Conservation (phyloP, 1,140 invertebrate genomes). For the Idris sp. region DNA sequence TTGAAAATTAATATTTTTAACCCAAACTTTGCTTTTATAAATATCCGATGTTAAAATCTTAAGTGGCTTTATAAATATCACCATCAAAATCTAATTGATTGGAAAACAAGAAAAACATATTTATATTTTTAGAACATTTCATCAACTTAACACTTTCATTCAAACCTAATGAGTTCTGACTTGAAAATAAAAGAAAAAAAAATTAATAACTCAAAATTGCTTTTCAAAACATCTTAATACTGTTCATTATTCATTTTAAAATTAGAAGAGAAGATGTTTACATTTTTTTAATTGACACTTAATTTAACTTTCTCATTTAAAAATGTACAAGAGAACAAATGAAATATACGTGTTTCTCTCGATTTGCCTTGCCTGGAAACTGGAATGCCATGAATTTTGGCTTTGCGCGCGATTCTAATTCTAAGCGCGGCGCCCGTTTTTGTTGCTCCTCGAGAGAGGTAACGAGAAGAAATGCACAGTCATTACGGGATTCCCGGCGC, state of each 20-base stretch:
- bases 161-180: slow-evolving; percentile 12
- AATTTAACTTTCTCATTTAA: too few species aligned
- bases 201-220: slow-evolving; percentile 36
- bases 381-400: slow-evolving; percentile 21
- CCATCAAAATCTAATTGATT: slow-evolving; percentile 3
- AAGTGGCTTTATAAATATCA: background rate
- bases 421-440: slow-evolving; percentile 34
- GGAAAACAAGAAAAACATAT: background rate
- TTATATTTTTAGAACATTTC: slow-evolving; percentile 38
- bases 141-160: slow-evolving; percentile 4
- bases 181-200: slow-evolving; percentile 31
- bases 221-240: slow-evolving; percentile 19
- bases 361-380: slow-evolving; percentile 3
- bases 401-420: slow-evolving; percentile 38
- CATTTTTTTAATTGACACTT: too few species aligned
- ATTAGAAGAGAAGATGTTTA: too few species aligned
- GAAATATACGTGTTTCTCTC: slow-evolving; percentile 5
- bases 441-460: slow-evolving; percentile 25
- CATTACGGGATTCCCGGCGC: slow-evolving; percentile 68
- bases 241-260: slow-evolving; percentile 1
- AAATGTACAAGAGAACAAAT: too few species aligned
- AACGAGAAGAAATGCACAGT: slow-evolving; percentile 71
- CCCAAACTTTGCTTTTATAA: slow-evolving; percentile 10
- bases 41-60: slow-evolving; percentile 2
- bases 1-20: too few species aligned